Evolutionary conservation across 2,797 vertebrate genomes (phyloP), one percentile per base, ranked within the genome.

Genomic region (Echiichthys vipera): DNA sequence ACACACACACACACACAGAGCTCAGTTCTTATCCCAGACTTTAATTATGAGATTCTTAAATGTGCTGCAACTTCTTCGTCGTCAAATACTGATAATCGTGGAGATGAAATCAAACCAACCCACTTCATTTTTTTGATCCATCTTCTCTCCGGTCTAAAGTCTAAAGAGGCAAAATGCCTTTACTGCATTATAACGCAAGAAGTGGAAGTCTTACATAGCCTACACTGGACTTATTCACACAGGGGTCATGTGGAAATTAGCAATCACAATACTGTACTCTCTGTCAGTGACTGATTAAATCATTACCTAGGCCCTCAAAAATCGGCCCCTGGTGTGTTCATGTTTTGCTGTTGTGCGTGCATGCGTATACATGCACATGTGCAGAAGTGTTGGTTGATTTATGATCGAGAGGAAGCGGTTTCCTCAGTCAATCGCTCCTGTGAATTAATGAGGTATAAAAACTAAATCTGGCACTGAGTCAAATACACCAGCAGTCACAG

Each of bases 361-460:
- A 12, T 13, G 39, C 27, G 72, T 36, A 47, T 43, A 8, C 51
- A 42, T 56, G 65, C n/a, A n/a, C n/a, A n/a, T 43, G 80, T 47
- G 43, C 66, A 45, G 45, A 64, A 68, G 65, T 74, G 69, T 22
- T 64, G 47, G 68, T 85, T 94, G 92, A 94, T 93, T 94, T 93
- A 94, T 91, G 89, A 87, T 76, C 1, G 74, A 88, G 89, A 91
- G 88, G 88, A 91, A 88, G 84, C 87, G 13, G 88, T 89, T 93
- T 94, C 89, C 85, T 92, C 91, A 93, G 87, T 93, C 93, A 93
- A 93, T 94, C 89, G 88, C 90, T 91, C 87, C 90, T 86, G 84
- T 89, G 91, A 92, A 94, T 94, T 95, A 94, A 95, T 94, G 94
- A 94, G 92, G 93, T 93, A 93, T 91, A 93, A 94, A 94, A 92